These are phyloP conservation scores for Cherax quadricarinatus DNA, from an alignment of 1,140 invertebrate genomes.

Conservation along the genomic window DNA sequence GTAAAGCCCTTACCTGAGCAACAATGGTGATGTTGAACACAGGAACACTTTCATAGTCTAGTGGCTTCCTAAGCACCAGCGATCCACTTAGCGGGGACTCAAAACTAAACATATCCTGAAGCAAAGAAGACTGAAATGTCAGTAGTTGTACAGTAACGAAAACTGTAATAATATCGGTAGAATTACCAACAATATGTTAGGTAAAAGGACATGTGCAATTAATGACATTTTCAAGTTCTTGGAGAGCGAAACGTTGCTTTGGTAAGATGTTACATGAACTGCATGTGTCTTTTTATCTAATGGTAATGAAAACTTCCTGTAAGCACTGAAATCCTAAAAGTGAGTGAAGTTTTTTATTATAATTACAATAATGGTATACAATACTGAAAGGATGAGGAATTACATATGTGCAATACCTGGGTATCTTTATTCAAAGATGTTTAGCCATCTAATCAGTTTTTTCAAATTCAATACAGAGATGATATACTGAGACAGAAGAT, in stretches of 20 bases:
- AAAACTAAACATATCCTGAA: constrained; percentile 87
- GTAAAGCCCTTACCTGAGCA: constrained; percentile 76
- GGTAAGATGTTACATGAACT: neutral
- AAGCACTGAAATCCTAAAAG: too few relatives aligned
- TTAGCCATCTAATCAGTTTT: too few relatives aligned
- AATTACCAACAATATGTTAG: too few relatives aligned
- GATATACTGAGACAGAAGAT: too few relatives aligned
- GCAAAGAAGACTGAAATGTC: constrained; percentile 60
- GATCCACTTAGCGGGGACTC: constrained; percentile 91
- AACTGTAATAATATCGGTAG: neutral
- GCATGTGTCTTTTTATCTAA: neutral
- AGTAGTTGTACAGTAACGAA: constrained; percentile 1
- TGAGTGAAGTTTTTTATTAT: too few relatives aligned
- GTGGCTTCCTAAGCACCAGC: constrained; percentile 85
- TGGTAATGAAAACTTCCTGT: too few relatives aligned
- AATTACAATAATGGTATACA: too few relatives aligned
- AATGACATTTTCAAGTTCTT: neutral
- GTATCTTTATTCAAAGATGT: too few relatives aligned
- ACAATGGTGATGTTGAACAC: constrained; percentile 89
- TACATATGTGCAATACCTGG: too few relatives aligned
- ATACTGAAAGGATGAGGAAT: too few relatives aligned
- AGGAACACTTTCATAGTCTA: constrained; percentile 90
- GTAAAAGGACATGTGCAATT: neutral
- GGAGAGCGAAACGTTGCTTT: too few relatives aligned
- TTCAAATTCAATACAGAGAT: too few relatives aligned